phyloP scores from a whole-genome alignment of 2,113 vertebrate species.

The Leptosomus discolor region DNA sequence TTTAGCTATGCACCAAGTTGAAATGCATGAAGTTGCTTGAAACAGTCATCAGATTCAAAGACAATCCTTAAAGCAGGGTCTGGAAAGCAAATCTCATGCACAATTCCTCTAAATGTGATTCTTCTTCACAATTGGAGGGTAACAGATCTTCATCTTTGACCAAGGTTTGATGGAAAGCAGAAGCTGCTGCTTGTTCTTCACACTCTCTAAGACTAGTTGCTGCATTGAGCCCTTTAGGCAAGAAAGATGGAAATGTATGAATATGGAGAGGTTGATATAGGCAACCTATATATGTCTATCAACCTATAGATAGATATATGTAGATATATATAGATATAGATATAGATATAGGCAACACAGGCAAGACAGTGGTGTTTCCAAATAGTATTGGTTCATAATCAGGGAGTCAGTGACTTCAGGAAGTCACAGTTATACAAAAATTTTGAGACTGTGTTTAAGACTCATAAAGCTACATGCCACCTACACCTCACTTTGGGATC shows the following conservation, averaged over 20 bases:
- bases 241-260: neutral
- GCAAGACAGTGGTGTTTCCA: neutral
- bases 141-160: neutral
- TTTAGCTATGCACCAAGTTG: neutral
- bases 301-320: too few species aligned
- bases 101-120: neutral
- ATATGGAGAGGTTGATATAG: neutral
- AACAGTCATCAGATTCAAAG: neutral
- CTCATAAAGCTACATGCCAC: neutral
- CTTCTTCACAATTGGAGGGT: neutral
- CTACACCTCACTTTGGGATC: neutral
- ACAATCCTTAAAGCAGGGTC: neutral
- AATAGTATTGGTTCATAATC: neutral
- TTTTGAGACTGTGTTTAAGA: neutral
- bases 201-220: neutral
- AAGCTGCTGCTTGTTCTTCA: neutral
- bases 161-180: neutral
- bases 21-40: neutral
- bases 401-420: neutral
- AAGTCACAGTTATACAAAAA: neutral
- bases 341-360: too few species aligned
- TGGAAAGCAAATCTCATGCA: neutral
- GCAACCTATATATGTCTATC: too few species aligned
- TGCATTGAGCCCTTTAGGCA: neutral
- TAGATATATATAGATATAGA: too few species aligned